Conservation (phyloP, 2,113 vertebrate genomes). For the Catharus fuscescens region DNA sequence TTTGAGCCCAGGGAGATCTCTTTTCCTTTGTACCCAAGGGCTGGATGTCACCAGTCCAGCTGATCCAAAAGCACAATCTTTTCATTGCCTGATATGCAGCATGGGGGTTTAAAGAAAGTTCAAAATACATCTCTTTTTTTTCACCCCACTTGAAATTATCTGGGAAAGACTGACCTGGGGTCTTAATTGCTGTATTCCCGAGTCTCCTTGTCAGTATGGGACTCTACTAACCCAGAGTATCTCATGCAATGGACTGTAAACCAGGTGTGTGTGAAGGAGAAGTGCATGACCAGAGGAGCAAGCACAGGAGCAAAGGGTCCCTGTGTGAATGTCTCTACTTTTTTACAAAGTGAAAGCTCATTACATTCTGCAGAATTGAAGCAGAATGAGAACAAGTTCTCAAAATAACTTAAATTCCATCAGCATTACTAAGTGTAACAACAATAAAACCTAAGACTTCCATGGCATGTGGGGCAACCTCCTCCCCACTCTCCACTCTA, state of each 20-base stretch:
- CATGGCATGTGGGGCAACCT: background rate
- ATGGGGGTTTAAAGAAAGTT: background rate
- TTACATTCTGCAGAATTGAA: background rate
- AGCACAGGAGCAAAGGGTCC: background rate
- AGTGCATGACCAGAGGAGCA: background rate
- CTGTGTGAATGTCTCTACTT: background rate
- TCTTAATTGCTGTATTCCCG: background rate
- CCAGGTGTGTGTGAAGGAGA: background rate
- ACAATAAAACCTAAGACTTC: background rate
- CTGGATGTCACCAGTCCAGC: background rate
- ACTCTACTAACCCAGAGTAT: background rate
- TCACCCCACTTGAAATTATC: background rate
- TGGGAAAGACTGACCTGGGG: background rate
- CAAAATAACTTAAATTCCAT: slow-evolving; percentile 31
- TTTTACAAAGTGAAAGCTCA: background rate
- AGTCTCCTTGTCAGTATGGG: background rate
- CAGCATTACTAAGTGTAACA: background rate
- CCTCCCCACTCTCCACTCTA: background rate
- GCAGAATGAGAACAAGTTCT: background rate
- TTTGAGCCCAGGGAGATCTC: background rate
- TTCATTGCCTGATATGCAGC: background rate
- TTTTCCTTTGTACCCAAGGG: background rate
- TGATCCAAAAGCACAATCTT: background rate
- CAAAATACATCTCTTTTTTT: background rate
- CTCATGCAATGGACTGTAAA: background rate